Percentiles rank a stretch among this genome's conserved stretches.
These are phyloP conservation scores for Dynastes tityus DNA, from an alignment of 2,888 invertebrate genomes.

Conservation along the genomic window DNA sequence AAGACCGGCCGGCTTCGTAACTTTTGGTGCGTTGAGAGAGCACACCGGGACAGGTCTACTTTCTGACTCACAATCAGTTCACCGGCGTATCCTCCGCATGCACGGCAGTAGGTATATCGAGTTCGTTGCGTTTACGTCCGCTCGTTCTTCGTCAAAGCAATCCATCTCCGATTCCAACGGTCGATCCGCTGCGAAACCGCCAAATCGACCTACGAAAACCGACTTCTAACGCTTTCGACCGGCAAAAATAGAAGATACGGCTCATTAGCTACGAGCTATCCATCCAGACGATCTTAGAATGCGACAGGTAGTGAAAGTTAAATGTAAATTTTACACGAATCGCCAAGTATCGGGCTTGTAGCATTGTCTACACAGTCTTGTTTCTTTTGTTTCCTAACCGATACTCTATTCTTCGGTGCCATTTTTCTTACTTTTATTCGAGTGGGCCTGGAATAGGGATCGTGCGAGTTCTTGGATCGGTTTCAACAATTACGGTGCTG, in stretches of 20 bases:
- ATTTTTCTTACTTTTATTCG: not conserved
- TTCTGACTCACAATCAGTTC: constrained; percentile 31
- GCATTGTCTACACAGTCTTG: not conserved
- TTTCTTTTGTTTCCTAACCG: constrained; percentile 32
- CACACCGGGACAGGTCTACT: constrained; percentile 35
- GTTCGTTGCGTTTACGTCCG: constrained; percentile 12
- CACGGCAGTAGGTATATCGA: constrained; percentile 3
- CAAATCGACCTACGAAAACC: not conserved
- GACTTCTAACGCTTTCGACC: too few relatives aligned
- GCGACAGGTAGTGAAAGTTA: constrained; percentile 35
- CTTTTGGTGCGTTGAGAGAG: constrained; percentile 31
- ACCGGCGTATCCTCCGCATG: constrained; percentile 25
- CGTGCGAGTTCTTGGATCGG: constrained; percentile 18
- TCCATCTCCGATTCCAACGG: constrained; percentile 1
- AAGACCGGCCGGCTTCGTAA: constrained; percentile 31
- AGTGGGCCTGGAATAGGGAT: not conserved
- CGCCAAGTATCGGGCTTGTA: not conserved
- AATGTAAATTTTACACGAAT: constrained; percentile 24
- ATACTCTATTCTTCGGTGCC: not conserved
- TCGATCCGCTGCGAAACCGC: not conserved
- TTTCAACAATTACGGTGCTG: constrained; percentile 20
- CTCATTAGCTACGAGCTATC: constrained; percentile 30
- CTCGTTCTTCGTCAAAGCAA: constrained; percentile 2
- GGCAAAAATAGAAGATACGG: constrained; percentile 1
- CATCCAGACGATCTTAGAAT: not conserved